These are phyloP conservation scores for Lasiommata megera DNA, from an alignment of 2,888 invertebrate genomes.

Conservation along the genomic window DNA sequence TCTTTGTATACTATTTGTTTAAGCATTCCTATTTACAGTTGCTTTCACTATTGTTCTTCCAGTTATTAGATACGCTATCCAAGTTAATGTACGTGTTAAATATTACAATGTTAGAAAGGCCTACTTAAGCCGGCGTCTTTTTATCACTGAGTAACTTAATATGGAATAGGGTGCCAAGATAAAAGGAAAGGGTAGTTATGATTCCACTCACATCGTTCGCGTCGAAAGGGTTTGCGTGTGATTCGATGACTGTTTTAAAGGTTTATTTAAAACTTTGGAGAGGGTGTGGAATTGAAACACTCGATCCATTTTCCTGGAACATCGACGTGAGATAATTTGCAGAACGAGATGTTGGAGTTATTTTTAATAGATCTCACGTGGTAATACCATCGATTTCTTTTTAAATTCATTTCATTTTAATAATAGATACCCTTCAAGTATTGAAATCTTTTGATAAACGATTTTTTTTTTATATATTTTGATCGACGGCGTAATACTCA, in stretches of 20 bases:
- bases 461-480: no score
- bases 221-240: constrained; percentile 27
- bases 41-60: no score
- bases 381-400: no score
- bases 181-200: constrained; percentile 33
- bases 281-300: constrained; percentile 20
- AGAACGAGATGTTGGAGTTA: background rate
- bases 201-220: constrained; percentile 29
- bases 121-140: constrained; percentile 18
- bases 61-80: background rate
- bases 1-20: no score
- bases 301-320: background rate
- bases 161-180: constrained; percentile 28
- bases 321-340: background rate
- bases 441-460: no score
- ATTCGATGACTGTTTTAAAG: constrained; percentile 30
- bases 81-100: constrained; percentile 19
- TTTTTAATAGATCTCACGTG: no score
- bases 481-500: no score
- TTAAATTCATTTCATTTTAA: no score
- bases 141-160: constrained; percentile 31
- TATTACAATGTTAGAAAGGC: constrained; percentile 23
- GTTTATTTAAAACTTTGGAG: constrained; percentile 26
- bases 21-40: no score
- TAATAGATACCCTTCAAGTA: no score